Conservation (phyloP, 2,113 vertebrate species). For the Rhinichthys klamathensis region DNA sequence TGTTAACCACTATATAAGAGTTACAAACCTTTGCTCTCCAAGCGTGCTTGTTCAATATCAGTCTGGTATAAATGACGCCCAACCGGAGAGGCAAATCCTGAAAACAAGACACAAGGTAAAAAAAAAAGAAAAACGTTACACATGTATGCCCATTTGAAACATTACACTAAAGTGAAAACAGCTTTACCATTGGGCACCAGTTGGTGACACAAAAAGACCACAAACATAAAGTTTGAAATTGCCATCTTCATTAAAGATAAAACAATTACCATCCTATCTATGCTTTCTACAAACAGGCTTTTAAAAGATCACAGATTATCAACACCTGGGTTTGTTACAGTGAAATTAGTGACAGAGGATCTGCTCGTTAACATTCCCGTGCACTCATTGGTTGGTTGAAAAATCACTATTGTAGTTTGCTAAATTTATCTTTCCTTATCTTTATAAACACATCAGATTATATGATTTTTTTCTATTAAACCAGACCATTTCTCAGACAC, state of each 20-base stretch:
- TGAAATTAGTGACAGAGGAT: too few species aligned
- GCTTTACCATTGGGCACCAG: neutral
- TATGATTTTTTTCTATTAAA: too few species aligned
- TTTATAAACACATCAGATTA: too few species aligned
- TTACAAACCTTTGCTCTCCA: neutral
- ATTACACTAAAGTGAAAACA: neutral
- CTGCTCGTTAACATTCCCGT: too few species aligned
- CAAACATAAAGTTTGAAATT: neutral
- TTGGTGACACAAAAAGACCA: neutral
- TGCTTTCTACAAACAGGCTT: neutral
- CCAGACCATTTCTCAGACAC: too few species aligned
- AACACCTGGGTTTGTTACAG: neutral
- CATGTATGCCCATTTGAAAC: neutral
- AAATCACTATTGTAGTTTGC: too few species aligned
- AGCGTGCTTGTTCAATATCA: neutral
- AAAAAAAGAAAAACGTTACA: neutral
- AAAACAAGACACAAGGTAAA: neutral
- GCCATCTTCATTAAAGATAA: neutral
- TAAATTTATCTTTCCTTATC: too few species aligned
- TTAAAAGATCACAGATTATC: neutral
- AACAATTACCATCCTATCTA: too few species aligned
- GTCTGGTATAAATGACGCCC: neutral
- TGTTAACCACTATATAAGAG: neutral
- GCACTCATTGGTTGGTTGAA: too few species aligned
- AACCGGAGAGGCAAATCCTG: neutral